These are phyloP conservation scores for Camelus dromedarius DNA, from an alignment of 2,113 vertebrate genomes.

Conservation along the genomic window DNA sequence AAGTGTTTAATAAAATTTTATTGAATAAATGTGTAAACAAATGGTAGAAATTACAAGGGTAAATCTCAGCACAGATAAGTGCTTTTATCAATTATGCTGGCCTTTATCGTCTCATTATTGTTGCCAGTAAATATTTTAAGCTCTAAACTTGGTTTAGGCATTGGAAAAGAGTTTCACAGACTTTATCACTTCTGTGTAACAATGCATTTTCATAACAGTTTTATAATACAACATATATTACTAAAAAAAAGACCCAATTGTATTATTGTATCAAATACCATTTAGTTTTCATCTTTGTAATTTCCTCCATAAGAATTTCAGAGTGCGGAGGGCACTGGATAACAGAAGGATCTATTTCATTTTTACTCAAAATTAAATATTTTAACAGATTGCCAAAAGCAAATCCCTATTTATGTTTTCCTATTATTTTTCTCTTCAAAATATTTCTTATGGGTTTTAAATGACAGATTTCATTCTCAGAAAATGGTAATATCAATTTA, in stretches of 20 bases:
- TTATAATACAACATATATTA: constrained; percentile 62
- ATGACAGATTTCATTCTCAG: constrained; percentile 65
- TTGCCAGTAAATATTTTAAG: constrained; percentile 59
- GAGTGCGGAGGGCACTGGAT: constrained; percentile 55
- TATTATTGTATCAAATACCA: constrained; percentile 73
- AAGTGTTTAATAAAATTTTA: constrained; percentile 36
- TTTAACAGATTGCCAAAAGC: constrained; percentile 68
- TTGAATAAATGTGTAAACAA: constrained; percentile 52
- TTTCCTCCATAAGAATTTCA: constrained; percentile 74
- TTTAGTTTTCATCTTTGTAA: constrained; percentile 81
- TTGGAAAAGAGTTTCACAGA: constrained; percentile 28
- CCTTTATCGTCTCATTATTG: constrained; percentile 31
- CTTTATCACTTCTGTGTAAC: constrained; percentile 51
- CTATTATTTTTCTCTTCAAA: constrained; percentile 70
- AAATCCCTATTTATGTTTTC: constrained; percentile 73
- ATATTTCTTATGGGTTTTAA: constrained; percentile 72
- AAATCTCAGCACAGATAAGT: constrained; percentile 52
- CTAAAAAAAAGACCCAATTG: constrained; percentile 46
- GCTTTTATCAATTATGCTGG: constrained; percentile 45
- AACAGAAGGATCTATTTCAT: constrained; percentile 66
- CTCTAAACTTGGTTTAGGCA: constrained; percentile 65
- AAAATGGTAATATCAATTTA: constrained; percentile 76
- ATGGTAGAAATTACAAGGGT: constrained; percentile 43
- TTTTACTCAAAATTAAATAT: constrained; percentile 73
- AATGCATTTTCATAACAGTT: constrained; percentile 71